Evolutionary conservation across 1,140 invertebrate species (phyloP).

Genomic region (Papilio aristodemus): DNA sequence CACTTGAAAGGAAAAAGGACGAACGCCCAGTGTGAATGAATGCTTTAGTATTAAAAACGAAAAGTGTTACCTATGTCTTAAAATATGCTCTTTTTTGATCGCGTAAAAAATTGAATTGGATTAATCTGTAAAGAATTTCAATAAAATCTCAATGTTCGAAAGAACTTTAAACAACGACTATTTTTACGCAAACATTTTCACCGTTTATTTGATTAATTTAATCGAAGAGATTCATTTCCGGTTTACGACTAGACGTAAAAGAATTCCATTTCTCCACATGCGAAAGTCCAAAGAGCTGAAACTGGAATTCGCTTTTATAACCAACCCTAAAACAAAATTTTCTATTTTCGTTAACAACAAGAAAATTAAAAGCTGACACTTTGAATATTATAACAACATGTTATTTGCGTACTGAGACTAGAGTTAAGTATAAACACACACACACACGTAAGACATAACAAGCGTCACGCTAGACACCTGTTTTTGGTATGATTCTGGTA

Average conservation of each 20-base stretch:
- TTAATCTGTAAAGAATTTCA: too few species aligned
- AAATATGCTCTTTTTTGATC: too few species aligned
- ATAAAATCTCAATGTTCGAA: too few species aligned
- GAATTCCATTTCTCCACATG: background rate
- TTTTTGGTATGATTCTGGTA: too few species aligned
- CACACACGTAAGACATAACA: background rate
- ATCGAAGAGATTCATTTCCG: conserved; percentile 34
- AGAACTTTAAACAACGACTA: background rate
- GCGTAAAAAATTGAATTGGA: too few species aligned
- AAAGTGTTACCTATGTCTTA: too few species aligned
- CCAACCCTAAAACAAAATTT: background rate
- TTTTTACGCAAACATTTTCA: conserved; percentile 7
- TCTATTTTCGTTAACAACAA: background rate
- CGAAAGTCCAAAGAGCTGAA: background rate
- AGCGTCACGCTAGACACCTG: background rate
- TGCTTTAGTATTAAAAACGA: too few species aligned
- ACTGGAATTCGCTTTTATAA: conserved; percentile 1
- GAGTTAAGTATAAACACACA: background rate
- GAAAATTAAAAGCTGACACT: background rate
- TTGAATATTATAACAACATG: background rate
- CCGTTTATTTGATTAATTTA: conserved; percentile 43
- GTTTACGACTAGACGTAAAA: conserved; percentile 43
- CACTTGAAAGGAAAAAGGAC: too few species aligned
- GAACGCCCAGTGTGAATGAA: too few species aligned
- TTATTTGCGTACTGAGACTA: background rate